Conservation (phyloP, 2,113 vertebrate genomes). For the Pseudopipra pipra region DNA sequence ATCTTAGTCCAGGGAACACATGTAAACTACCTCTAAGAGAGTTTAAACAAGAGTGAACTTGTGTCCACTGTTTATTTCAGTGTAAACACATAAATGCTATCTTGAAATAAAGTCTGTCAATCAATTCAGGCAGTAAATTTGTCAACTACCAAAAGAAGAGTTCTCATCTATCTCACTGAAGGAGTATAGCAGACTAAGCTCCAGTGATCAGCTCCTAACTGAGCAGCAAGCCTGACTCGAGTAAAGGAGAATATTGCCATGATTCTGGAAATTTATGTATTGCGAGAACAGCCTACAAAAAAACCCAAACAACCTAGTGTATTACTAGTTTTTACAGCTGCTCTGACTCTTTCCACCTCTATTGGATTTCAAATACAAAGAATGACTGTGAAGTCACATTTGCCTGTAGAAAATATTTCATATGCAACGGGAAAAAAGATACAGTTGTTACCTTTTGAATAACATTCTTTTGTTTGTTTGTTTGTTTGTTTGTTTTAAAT, state of each 20-base stretch:
- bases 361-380: neutral
- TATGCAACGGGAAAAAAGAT: neutral
- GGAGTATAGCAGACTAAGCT: neutral
- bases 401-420: neutral
- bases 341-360: neutral
- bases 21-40: neutral
- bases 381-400: neutral
- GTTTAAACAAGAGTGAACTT: neutral
- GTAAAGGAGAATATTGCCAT: neutral
- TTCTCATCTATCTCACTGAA: neutral
- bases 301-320: neutral
- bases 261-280: neutral
- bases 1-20: neutral
- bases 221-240: neutral
- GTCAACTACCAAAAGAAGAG: neutral
- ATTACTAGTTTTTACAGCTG: neutral
- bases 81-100: neutral
- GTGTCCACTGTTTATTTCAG: neutral
- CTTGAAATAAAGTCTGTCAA: neutral
- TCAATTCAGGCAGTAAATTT: neutral
- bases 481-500: neutral
- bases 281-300: neutral
- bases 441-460: neutral
- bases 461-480: neutral
- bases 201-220: neutral